Evolutionary conservation across 2,113 vertebrate species (phyloP), one percentile per base, ranked within the genome.

Genomic region (Paraplagusia blochii): DNA sequence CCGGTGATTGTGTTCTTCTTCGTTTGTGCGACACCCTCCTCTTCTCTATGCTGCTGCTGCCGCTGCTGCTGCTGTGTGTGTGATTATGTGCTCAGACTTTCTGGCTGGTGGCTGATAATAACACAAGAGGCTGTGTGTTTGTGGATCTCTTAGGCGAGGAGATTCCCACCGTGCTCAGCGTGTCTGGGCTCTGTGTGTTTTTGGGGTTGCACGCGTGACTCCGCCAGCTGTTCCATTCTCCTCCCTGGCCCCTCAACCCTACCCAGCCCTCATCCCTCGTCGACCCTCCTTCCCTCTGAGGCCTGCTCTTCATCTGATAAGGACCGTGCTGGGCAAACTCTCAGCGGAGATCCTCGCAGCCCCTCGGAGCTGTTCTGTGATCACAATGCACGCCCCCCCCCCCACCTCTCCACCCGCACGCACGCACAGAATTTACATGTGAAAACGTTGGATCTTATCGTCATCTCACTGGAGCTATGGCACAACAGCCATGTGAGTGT

Each of bases 261-360:
- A 18, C 64, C 62, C 74, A 34, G 64, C 72, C 79, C 72, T 73
- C 61, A 54, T 55, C 77, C 75, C 74, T 59, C 14, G 2, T 46
- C 60, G 60, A 63, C 77, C 77, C 75, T 58, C 81, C 71, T 72
- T 69, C 59, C 59, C 70, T 67, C 68, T 5, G 82, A 81, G 86
- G 88, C 77, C 87, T 90, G 85, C 81, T 81, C 88, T 81, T 83
- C 80, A 89, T 91, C 88, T 87, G 89, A 91, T 91, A 91, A 91
- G 81, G 80, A 61, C 55, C 19, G 16, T 49, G 52, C 75, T 67
- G 83, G 79, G 79, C 77, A 66, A 79, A 64, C 67, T 69, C 79
- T 83, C 77, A 58, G 66, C 77, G 66, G 76, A 79, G 79, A 76
- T 77, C 80, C 82, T 87, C 83, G 46, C 17, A 63, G 61, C 63